phyloP scores from a whole-genome alignment of 2,797 vertebrate species.

The Labeo calbasu region DNA sequence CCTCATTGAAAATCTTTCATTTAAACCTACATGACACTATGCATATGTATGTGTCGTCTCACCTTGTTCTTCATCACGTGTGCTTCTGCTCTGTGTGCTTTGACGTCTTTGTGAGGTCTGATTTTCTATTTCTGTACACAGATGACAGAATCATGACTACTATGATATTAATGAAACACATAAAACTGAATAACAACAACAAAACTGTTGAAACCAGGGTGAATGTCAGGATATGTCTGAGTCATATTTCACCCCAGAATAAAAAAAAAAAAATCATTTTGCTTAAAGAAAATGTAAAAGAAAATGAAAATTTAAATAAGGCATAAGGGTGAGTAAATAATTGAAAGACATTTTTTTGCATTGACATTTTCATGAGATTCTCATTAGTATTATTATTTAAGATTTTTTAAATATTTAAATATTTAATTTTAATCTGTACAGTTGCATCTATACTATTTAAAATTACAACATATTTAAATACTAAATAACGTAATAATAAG shows the following conservation, averaged over 20 bases:
- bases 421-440: no score
- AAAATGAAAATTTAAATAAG: no score
- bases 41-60: neutral
- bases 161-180: neutral
- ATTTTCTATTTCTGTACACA: conserved; percentile 17
- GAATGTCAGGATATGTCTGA: neutral
- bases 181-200: neutral
- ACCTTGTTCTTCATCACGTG: conserved; percentile 38
- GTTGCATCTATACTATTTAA: neutral
- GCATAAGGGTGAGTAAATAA: no score
- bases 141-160: neutral
- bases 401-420: no score
- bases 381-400: neutral
- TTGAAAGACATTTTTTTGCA: no score
- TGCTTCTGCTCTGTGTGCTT: conserved; percentile 26
- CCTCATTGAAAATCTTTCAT: neutral
- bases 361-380: neutral
- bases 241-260: neutral
- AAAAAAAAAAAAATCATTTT: neutral
- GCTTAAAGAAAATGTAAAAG: no score
- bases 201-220: neutral
- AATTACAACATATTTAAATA: neutral
- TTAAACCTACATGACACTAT: conserved; percentile 2
- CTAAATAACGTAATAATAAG: neutral
- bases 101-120: conserved; percentile 32